Conservation (phyloP, 2,113 vertebrate genomes). For the Neodontobutis hainanensis region DNA sequence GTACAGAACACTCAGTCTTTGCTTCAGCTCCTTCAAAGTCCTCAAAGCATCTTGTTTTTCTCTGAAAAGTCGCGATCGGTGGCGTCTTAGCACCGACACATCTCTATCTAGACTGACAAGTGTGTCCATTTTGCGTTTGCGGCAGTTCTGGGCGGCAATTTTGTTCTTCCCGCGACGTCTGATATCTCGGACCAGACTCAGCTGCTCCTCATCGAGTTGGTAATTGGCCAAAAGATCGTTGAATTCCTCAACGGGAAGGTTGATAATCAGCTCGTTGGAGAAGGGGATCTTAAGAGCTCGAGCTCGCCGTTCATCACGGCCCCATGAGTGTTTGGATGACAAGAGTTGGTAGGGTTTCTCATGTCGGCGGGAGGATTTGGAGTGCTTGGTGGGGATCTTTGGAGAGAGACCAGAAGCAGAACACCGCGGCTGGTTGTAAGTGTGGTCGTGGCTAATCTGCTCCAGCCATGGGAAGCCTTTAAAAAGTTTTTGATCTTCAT, state of each 20-base stretch:
- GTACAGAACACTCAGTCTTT: conserved; percentile 85
- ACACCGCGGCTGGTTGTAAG: conserved; percentile 87
- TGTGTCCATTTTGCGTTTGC: conserved; percentile 89
- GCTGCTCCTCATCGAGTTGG: conserved; percentile 88
- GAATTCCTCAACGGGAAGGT: conserved; percentile 94
- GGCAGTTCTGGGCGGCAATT: conserved; percentile 96
- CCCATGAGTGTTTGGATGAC: conserved; percentile 63
- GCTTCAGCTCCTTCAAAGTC: conserved; percentile 89
- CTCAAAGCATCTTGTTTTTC: conserved; percentile 88
- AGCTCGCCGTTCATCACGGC: conserved; percentile 86
- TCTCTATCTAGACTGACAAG: conserved; percentile 85
- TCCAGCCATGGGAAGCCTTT: conserved; percentile 86
- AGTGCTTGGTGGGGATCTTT: conserved; percentile 24
- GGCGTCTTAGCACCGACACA: conserved; percentile 84
- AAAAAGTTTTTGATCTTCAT: conserved; percentile 81
- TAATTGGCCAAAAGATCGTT: conserved; percentile 88
- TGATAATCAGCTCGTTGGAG: conserved; percentile 91
- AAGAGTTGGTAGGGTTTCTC: conserved; percentile 18
- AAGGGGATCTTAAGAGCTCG: conserved; percentile 90
- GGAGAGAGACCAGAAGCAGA: conserved; percentile 8
- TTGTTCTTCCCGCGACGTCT: conserved; percentile 96
- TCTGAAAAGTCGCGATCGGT: conserved; percentile 84
- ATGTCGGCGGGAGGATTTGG: conserved; percentile 1
- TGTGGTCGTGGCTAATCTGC: conserved; percentile 92
- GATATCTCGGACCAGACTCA: conserved; percentile 90